Evolutionary conservation across 2,888 invertebrate genomes (phyloP), one percentile per base, ranked within the genome.

Genomic region (Orthosia gothica): DNA sequence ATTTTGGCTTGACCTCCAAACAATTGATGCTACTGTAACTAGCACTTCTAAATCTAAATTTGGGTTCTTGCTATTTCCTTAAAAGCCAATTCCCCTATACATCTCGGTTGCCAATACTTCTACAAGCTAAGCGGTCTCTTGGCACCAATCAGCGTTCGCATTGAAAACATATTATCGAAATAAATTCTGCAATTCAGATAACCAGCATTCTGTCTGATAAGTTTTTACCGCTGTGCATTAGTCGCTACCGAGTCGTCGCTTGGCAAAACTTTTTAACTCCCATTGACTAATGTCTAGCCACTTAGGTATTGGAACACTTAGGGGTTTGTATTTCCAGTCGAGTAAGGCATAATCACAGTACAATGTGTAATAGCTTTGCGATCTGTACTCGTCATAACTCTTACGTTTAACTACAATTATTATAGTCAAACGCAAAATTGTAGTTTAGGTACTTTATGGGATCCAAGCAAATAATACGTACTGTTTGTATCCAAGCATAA

Each of bases 101-200:
- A n/a, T 26, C 55, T 61, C 15, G 23, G 4, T 67, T 64, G 78
- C 78, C 79, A 82, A 82, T 59, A 61, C 58, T 54, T 26, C 23
- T 54, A 61, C 61, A 50, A 23, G 52, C 65, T 54, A 79, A 73
- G 61, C 57, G 61, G 66, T 77, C 70, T 82, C 79, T 82, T 80
- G 81, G 80, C 83, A 67, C 59, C 55, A 63, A 74, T 69, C 68
- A 70, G 55, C 12, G 47, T 55, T 40, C 52, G 13, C 74, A 83
- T 81, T 63, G 80, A 70, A 74, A 79, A 74, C 74, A 70, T 74
- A 83, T 66, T 84, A 84, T 80, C 55, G 71, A 76, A 63, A 81
- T 71, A 84, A 70, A 76, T 82, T 84, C 59, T 80, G 50, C 81
- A 57, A 59, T 69, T 63, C 64, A 59, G 55, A 61, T 58, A 62